Base-by-base conservation (phyloP, 2,888 invertebrate species). In the Masnerella sp. region DNA sequence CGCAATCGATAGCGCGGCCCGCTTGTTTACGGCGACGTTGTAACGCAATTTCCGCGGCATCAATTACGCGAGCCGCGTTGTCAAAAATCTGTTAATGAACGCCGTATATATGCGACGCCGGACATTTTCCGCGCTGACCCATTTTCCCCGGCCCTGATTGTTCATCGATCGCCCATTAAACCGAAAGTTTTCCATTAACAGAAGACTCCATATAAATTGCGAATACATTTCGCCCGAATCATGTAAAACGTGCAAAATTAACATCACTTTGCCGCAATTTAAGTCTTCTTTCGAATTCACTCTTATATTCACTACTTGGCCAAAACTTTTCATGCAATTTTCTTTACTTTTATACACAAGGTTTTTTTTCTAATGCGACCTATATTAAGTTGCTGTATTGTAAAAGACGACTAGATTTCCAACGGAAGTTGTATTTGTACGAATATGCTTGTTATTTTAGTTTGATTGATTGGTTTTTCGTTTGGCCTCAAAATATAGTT, bases 1-100 rank as follows among this genome's bases (percentile, higher is more conserved):
- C 43, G 38, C 38, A 59, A 68, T 68, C 68, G 52, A 68, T 68
- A 68, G 18, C 43, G 54, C 58, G 42, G n/a, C 34, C 30, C 32
- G 58, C 43, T 67, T 67, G 68, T 68, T 68, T 59, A 68, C 51
- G 43, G 17, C 49, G 40, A 12, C 67, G 40, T 15, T 58, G 67
- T 68, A 61, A 68, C 49, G 52, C 59, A 68, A 52, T 68, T 58
- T 59, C 42, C 43, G 49, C 14, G 15, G 28, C 52, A 47, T 61
- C 59, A 54, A 61, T 69, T 52, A 61, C 54, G 12, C 43, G 42
- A 51, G 11, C 34, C 30, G n/a, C 52, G 30, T 47, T 62, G 69
- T 61, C 61, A 70, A 62, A 61, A 69, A 62, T 69, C 54, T 38
- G 42, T 69, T 61, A 69, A 62, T 54, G 61, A 69, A 69, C 38